Percentiles rank a stretch among this genome's conserved stretches.
These are phyloP conservation scores for Odontocolon sp. DNA, from an alignment of 2,888 invertebrate species.

Conservation along the genomic window DNA sequence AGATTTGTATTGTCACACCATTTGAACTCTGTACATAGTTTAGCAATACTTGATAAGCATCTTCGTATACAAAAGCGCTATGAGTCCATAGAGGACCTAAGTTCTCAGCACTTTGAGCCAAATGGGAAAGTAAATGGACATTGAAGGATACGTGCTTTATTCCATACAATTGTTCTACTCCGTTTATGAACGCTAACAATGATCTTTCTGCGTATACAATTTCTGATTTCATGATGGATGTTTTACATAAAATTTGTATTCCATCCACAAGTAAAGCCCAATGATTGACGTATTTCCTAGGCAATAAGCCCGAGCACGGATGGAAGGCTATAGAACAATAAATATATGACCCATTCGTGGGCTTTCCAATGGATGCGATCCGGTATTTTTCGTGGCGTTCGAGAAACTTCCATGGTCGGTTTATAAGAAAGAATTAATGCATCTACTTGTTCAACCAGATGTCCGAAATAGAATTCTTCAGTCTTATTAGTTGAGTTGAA, in stretches of 20 bases:
- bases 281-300: constrained; percentile 43
- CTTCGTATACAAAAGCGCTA: constrained; percentile 45
- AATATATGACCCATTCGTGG: constrained; percentile 45
- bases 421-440: constrained; percentile 3
- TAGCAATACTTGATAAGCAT: constrained; percentile 18
- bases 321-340: constrained; percentile 54
- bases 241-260: constrained; percentile 43
- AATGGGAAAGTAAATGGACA: constrained; percentile 46
- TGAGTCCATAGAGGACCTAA: constrained; percentile 51
- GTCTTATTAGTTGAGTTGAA: constrained; percentile 33
- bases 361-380: constrained; percentile 50
- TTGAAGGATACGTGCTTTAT: constrained; percentile 43
- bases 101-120: constrained; percentile 31
- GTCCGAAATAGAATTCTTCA: constrained; percentile 51
- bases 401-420: constrained; percentile 40
- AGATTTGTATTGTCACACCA: constrained; percentile 40
- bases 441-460: constrained; percentile 18
- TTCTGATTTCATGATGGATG: constrained; percentile 43
- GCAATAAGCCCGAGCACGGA: constrained; percentile 30
- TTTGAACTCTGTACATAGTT: constrained; percentile 41
- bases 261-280: constrained; percentile 58
- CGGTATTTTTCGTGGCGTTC: constrained; percentile 37
- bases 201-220: constrained; percentile 36
- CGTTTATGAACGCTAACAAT: constrained; percentile 1
- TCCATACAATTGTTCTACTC: constrained; percentile 13